Base-by-base conservation (phyloP, 2,888 invertebrate genomes). In the Deilephila porcellus region DNA sequence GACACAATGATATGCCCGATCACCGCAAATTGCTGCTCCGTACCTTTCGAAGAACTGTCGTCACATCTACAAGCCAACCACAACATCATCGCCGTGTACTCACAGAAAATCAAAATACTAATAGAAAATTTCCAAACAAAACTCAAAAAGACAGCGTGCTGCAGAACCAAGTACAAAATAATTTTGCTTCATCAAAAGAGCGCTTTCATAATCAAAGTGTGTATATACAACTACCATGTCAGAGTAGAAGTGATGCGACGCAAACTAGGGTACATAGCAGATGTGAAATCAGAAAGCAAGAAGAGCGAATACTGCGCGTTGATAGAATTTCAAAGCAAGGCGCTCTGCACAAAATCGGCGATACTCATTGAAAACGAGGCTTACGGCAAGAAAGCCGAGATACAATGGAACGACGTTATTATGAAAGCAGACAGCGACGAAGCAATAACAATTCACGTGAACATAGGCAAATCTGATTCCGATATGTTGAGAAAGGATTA, bases 81-180 rank as follows among this genome's bases (percentile, higher is more conserved):
- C 87, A 93, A 91, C 79, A 90, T 94, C 76, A 94, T 93, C 73
- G 93, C 94, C 1, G 93, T 94, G 70, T 93, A 94, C 84, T 93
- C 95, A 1, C 93, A 93, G 77, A 94, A 93, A 82, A 94, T 94
- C 77, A 94, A 94, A 76, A 94, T 95, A 78, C 85, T 94, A 70
- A 93, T 95, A 79, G 94, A 94, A 80, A 94, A 94, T 84, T 94
- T 95, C 85, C 93, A 94, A 80, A 92, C 92, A 0, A 95, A 94
- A 75, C 86, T 95, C 45, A 94, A 93, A 81, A 93, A 93, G 76
- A 94, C 94, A 1, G 94, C 94, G 1, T 94, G 92, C 82, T 93
- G 93, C 78, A 85, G 93, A 83, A 93, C 94, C 0, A 95, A 95
- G 77, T 95, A 95, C 85, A 94, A 94, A 81, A 93, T 95, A 37